Conservation (phyloP, 2,888 invertebrate species). For the Bellardia bayeri region DNA sequence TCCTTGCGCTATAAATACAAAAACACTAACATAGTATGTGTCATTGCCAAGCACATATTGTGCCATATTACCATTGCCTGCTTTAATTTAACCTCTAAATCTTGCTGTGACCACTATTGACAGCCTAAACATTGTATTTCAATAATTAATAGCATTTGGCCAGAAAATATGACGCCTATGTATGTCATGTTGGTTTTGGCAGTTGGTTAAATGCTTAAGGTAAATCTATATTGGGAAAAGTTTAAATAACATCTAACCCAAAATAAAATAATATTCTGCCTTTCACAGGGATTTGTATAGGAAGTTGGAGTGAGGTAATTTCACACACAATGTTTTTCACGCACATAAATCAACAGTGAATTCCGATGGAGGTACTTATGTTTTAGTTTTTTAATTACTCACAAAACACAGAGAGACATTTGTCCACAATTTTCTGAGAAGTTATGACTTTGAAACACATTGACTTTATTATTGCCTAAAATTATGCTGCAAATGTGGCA, state of each 20-base stretch:
- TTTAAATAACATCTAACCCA: conserved; percentile 6
- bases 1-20: too few species aligned
- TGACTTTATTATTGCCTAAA: conserved; percentile 2
- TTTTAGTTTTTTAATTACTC: neutral
- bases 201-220: neutral
- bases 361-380: neutral
- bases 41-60: too few species aligned
- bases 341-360: neutral
- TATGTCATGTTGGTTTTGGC: neutral
- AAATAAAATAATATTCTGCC: neutral
- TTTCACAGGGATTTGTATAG: neutral
- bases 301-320: too few species aligned
- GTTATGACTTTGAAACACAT: neutral
- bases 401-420: neutral
- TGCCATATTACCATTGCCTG: neutral
- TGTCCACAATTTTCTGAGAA: neutral
- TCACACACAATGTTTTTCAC: neutral
- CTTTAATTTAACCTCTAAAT: neutral
- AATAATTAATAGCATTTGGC: neutral
- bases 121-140: neutral
- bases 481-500: conserved; percentile 2
- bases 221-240: conserved; percentile 3
- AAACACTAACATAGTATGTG: too few species aligned
- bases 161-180: neutral
- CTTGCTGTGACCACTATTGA: neutral